These are phyloP conservation scores for Drosophila hawaiiensis DNA, from an alignment of 2,888 invertebrate species.

Conservation along the genomic window DNA sequence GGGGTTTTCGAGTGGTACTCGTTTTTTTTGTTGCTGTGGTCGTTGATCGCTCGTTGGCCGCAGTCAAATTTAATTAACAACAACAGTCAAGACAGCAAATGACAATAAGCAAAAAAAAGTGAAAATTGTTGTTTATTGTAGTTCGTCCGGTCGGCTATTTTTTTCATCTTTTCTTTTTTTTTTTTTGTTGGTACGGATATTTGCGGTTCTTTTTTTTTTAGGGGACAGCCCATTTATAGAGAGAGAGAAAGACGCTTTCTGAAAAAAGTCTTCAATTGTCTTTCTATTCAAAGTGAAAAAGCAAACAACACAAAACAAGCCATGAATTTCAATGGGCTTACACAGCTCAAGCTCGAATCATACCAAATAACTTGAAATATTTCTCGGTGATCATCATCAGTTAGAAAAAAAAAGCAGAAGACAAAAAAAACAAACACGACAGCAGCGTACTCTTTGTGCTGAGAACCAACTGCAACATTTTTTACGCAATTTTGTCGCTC, in stretches of 20 bases:
- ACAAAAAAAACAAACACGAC: not conserved
- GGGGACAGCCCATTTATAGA: constrained; percentile 51
- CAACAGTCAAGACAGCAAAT: constrained; percentile 45
- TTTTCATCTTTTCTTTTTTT: constrained; percentile 26
- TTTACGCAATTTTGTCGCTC: not conserved
- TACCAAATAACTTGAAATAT: constrained; percentile 19
- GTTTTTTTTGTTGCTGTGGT: constrained; percentile 50
- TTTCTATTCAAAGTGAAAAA: constrained; percentile 8
- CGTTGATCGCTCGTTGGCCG: constrained; percentile 72
- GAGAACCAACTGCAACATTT: not conserved
- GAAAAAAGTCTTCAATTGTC: constrained; percentile 38
- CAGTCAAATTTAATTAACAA: constrained; percentile 76
- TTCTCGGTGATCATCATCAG: constrained; percentile 13
- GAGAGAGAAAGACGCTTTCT: not conserved
- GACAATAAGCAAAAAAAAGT: constrained; percentile 59
- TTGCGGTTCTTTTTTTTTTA: constrained; percentile 59
- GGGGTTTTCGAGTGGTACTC: not conserved
- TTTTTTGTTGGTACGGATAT: constrained; percentile 61
- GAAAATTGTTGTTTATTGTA: constrained; percentile 73
- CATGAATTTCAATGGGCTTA: constrained; percentile 50
- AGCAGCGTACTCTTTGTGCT: not conserved
- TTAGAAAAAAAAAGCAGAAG: not conserved
- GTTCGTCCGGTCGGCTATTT: constrained; percentile 63
- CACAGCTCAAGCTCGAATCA: constrained; percentile 9
- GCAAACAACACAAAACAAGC: constrained; percentile 11